Conservation (phyloP, 2,797 vertebrate species). For the Carduelis carduelis region DNA sequence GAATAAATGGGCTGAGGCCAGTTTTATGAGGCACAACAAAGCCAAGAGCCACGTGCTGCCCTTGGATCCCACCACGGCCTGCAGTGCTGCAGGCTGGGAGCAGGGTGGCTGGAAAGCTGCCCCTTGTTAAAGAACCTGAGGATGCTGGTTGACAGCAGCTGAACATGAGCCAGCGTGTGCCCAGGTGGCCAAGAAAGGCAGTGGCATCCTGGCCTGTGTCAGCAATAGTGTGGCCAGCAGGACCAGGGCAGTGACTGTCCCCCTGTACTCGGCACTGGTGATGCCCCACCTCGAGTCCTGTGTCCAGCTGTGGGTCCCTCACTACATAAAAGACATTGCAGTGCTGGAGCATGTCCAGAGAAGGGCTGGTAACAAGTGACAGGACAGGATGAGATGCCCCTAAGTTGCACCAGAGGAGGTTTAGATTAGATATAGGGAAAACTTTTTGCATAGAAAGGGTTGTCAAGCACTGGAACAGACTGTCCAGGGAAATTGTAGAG, state of each 20-base stretch:
- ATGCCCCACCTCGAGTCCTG: rapidly evolving
- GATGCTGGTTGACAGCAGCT: neutral
- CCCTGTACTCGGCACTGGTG: neutral
- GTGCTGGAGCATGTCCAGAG: neutral
- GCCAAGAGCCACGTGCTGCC: neutral
- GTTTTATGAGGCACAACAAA: neutral
- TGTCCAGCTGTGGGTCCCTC: neutral
- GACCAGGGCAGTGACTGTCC: neutral
- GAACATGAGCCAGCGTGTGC: neutral
- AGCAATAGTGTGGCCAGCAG: neutral
- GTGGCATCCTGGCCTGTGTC: neutral
- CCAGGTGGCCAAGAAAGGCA: neutral
- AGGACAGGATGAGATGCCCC: neutral
- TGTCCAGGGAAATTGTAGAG: neutral
- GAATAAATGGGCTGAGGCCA: neutral
- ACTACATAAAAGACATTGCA: neutral
- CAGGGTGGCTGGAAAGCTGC: neutral
- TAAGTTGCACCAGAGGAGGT: neutral
- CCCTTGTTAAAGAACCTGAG: rapidly evolving
- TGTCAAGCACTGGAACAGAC: neutral
- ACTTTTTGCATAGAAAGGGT: neutral
- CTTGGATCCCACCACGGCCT: neutral
- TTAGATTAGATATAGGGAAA: neutral
- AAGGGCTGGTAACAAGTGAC: neutral
- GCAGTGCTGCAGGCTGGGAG: neutral